A percentile compares a stretch with the other conserved stretches of the same genome.
Evolutionary conservation across 2,113 vertebrate genomes (phyloP).

Genomic region (Speoplatyrhinus poulsoni): DNA sequence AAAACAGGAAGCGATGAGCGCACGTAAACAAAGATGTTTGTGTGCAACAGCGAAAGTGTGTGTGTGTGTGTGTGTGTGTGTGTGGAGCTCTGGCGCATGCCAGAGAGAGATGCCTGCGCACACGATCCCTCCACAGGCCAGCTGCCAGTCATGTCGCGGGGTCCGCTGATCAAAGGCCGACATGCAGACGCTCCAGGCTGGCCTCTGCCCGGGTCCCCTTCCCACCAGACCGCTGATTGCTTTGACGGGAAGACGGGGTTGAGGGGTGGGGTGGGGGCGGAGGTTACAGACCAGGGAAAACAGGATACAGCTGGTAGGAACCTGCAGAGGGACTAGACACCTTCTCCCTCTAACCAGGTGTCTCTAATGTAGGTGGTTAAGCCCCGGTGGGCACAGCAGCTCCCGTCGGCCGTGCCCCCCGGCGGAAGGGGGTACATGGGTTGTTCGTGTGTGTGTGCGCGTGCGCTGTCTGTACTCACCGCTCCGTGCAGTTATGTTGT

Average conservation of each 20-base stretch:
- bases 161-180: conserved; percentile 52
- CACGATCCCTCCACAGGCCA: conserved; percentile 12
- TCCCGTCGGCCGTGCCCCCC: too few species aligned
- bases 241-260: conserved; percentile 58
- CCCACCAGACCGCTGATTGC: conserved; percentile 68
- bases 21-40: conserved; percentile 38
- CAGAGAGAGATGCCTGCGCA: conserved; percentile 13
- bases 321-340: neutral
- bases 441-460: neutral
- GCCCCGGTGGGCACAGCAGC: too few species aligned
- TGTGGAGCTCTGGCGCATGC: neutral
- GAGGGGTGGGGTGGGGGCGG: conserved; percentile 20
- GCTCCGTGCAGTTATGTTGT: conserved; percentile 82
- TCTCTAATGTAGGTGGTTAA: neutral
- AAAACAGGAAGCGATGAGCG: conserved; percentile 73
- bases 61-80: too few species aligned
- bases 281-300: conserved; percentile 64
- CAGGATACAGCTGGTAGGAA: conserved; percentile 77
- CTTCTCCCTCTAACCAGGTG: conserved; percentile 12
- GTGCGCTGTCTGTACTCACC: conserved; percentile 79
- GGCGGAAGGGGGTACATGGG: too few species aligned
- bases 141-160: neutral
- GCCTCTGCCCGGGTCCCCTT: conserved; percentile 53
- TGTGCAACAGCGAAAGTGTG: conserved; percentile 15
- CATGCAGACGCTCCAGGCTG: neutral